Conservation (phyloP, 2,113 vertebrate genomes). For the Falco punctatus region DNA sequence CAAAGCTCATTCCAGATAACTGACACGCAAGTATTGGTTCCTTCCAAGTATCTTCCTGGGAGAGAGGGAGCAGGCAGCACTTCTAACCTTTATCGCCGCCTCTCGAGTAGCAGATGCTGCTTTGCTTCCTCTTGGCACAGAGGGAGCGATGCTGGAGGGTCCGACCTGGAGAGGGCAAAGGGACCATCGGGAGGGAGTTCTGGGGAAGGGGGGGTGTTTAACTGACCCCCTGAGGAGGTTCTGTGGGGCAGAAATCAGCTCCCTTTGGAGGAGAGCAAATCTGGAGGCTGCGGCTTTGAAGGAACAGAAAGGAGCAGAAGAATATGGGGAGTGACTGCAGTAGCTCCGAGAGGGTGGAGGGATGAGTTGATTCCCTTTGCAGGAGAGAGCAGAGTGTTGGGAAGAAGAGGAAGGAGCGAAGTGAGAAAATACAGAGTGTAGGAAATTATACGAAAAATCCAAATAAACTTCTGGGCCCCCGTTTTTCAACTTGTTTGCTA, state of each 20-base stretch:
- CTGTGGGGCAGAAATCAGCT: not conserved
- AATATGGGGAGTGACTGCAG: not conserved
- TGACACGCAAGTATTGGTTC: not conserved
- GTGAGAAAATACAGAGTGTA: not conserved
- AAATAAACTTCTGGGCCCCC: not conserved
- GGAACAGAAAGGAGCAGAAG: not conserved
- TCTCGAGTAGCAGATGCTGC: not conserved
- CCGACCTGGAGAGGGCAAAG: not conserved
- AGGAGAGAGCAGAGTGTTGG: not conserved
- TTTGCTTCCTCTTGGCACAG: not conserved
- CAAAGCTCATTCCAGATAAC: not conserved
- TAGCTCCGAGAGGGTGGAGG: not conserved
- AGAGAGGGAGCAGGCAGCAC: constrained; percentile 1
- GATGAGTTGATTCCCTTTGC: not conserved
- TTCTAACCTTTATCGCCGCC: not conserved
- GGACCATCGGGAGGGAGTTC: not conserved
- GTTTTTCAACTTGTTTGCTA: not conserved
- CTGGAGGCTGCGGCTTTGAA: not conserved
- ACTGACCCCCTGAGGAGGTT: not conserved
- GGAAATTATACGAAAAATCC: not conserved
- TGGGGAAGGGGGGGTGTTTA: not conserved
- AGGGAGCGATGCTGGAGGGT: not conserved
- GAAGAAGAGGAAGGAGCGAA: not conserved
- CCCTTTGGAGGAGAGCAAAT: not conserved
- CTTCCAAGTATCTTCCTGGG: not conserved